Evolutionary conservation across 2,888 invertebrate species (phyloP).

Genomic region (Lithosia quadra): DNA sequence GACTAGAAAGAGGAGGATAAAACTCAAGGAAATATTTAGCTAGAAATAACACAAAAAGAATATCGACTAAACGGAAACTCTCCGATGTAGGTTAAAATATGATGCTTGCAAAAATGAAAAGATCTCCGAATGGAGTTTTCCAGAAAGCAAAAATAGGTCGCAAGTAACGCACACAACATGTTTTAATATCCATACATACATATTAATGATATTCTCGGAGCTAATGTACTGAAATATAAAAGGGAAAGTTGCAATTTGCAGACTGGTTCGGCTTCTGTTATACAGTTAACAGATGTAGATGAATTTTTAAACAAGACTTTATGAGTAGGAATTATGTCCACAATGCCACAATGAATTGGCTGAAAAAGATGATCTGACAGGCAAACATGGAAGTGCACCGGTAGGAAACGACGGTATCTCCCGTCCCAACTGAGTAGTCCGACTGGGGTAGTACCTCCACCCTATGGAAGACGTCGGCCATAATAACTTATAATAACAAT

Average conservation of each 20-base stretch:
- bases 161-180: not conserved
- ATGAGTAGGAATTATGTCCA: too few relatives aligned
- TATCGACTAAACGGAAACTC: not conserved
- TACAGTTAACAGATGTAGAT: not conserved
- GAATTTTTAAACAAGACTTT: not conserved
- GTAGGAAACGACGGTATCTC: too few relatives aligned
- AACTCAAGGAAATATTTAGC: not conserved
- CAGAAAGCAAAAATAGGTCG: conserved; percentile 1
- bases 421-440: too few relatives aligned
- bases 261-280: not conserved
- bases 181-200: conserved; percentile 13
- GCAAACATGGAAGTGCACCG: too few relatives aligned
- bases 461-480: too few relatives aligned
- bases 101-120: not conserved
- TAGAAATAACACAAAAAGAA: not conserved
- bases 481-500: too few relatives aligned
- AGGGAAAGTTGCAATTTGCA: not conserved
- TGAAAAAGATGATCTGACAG: too few relatives aligned
- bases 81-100: conserved; percentile 3
- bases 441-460: too few relatives aligned
- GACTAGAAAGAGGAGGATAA: not conserved
- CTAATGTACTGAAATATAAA: not conserved
- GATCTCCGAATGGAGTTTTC: not conserved
- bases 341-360: too few relatives aligned
- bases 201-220: conserved; percentile 4